Evolutionary conservation across 2,888 invertebrate genomes (phyloP).

Genomic region (Mesorhabditis belari): DNA sequence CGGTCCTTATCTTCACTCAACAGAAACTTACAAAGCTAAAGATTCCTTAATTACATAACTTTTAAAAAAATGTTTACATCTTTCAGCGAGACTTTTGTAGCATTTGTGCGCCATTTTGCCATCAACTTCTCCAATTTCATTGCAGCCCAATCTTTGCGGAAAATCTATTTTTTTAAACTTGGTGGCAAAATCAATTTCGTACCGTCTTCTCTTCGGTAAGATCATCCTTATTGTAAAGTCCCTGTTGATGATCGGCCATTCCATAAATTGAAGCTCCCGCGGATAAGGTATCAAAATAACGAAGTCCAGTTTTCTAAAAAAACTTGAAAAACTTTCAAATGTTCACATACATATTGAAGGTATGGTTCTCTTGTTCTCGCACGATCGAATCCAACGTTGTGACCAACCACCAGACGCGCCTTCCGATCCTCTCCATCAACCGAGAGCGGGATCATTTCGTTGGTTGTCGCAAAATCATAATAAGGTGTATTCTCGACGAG

Average conservation of each 20-base stretch:
- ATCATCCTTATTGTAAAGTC: conserved; percentile 34
- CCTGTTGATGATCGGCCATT: conserved; percentile 63
- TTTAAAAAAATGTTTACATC: neutral
- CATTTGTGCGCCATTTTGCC: neutral
- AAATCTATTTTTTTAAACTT: too few relatives aligned
- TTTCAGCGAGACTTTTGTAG: neutral
- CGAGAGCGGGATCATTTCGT: conserved; percentile 71
- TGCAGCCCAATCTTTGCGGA: too few relatives aligned
- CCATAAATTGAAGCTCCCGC: conserved; percentile 88
- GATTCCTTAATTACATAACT: too few relatives aligned
- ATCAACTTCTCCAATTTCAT: neutral
- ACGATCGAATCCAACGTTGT: conserved; percentile 91
- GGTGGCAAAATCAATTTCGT: neutral
- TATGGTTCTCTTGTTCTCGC: conserved; percentile 42
- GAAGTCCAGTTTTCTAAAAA: conserved; percentile 61
- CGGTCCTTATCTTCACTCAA: too few relatives aligned
- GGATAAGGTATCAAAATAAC: conserved; percentile 96
- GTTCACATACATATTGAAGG: conserved; percentile 21
- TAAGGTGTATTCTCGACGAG: conserved; percentile 60
- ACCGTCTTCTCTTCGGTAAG: conserved; percentile 6
- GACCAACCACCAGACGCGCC: conserved; percentile 72
- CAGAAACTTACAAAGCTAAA: neutral
- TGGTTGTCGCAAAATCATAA: conserved; percentile 51
- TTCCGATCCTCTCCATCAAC: conserved; percentile 3
- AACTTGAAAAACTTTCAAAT: neutral